Evolutionary conservation across 2,113 vertebrate species (phyloP), one percentile per base, ranked within the genome.

Genomic region (Plestiodon gilberti): DNA sequence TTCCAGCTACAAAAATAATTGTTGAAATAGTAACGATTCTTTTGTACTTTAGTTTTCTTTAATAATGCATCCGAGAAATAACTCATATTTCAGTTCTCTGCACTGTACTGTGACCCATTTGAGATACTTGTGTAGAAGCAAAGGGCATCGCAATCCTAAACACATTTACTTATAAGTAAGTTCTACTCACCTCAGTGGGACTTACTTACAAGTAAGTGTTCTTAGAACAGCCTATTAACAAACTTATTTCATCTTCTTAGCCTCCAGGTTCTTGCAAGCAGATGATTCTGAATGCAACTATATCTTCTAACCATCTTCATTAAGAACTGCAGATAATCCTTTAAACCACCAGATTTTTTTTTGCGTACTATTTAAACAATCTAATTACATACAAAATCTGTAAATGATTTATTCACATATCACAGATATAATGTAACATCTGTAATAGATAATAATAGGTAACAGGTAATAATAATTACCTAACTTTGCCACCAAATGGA

Each of bases 1-100:
- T 95, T 99, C 99, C 96, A 99, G 96, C 99, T 99, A 94, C 88
- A 96, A 96, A 93, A 95, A 79, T 89, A 95, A 75, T 87, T 91
- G 90, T 95, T 93, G 64, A 70, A 73, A 93, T 85, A 78, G 64
- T 78, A 14, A 90, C 57, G 40, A 55, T 25, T 78, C 15, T 52
- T 87, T 87, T 52, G 17, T 59, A 23, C 55, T 5, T 35, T 67
- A 3, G 6, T 57, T 40, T 85, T 78, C 48, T n/a, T 85, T 59
- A 69, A 40, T 43, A 85, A n/a, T 77, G 43, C 33, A 78, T 62
- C 43, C 57, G 14, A 78, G 67, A 82, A 82, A 70, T 20, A 52
- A 33, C 9, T n/a, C 1, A 11, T 77, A 52, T 55, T 43, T 61
- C 55, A 62, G 38, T 40, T 71, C 7, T 30, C 25, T 82, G n/a